Base-by-base conservation (phyloP, 2,888 invertebrate species). In the Allygus modestus region DNA sequence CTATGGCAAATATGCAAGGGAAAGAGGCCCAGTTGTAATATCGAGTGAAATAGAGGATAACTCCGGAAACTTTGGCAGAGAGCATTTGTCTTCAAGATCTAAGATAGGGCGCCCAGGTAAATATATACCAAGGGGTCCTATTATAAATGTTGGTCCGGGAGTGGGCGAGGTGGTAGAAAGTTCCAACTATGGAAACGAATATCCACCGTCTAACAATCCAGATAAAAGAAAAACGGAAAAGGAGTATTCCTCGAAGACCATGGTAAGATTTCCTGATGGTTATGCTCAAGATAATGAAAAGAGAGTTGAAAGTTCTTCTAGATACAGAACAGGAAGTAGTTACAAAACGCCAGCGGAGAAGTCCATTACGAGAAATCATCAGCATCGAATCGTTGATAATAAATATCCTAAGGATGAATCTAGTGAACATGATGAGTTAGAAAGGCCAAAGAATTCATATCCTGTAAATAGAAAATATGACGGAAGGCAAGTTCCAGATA, bases 201-300 rank as follows among this genome's bases (percentile, higher is more conserved):
- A 17, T 23, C 28, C 58, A 20, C 1, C 1, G n/a, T 58, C 28
- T n/a, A 33, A 79, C 23, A 37, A 58, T 33, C 79, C 51, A 37
- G 15, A 28, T n/a, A 26, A 23, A 79, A 33, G 28, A 0, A 83
- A 75, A 61, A 54, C 73, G 0, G 28, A 82, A 17, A 75, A 54
- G 17, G 83, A 83, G 41, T 83, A 58, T 61, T 73, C 83, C 0
- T 71, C 58, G 15, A 83, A 58, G 23, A 83, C 83, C 0, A 54
- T 26, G 15, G 41, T 75, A 12, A 75, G 61, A 31, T 83, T 51
- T 58, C 83, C 83, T 5, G 83, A 83, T 33, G 83, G 83, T 26
- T 83, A 83, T 26, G 75, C 73, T n/a, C 69, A 75, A 12, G 83
- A 37, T 17, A 37, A 79, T 20, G 79, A 79, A 37, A 58, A 58